Evolutionary conservation across 2,113 vertebrate species (phyloP).

Genomic region (Dipodomys stephensi): DNA sequence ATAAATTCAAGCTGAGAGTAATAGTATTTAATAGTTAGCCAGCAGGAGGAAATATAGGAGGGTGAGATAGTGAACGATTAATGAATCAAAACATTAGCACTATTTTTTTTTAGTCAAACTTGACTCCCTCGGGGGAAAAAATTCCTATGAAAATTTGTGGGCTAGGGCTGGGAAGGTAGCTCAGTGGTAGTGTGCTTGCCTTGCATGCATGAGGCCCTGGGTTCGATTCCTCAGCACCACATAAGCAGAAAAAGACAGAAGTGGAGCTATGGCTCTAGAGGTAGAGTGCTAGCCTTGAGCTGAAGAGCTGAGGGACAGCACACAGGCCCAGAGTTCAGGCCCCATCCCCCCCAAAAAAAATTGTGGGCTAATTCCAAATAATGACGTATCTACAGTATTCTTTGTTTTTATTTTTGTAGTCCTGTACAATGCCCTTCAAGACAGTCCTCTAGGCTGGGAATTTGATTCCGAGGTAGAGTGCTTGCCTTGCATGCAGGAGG

Average conservation of each 20-base stretch:
- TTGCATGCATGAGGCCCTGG: too few relatives aligned
- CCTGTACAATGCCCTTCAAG: not conserved
- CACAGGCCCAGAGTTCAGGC: too few relatives aligned
- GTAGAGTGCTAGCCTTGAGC: too few relatives aligned
- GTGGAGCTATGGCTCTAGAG: too few relatives aligned
- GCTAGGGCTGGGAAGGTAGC: too few relatives aligned
- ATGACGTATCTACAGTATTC: not conserved
- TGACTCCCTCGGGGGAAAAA: slow-evolving; percentile 50
- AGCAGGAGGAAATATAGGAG: not conserved
- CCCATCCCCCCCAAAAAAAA: not conserved
- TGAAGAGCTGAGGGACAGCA: too few relatives aligned
- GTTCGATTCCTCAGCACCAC: too few relatives aligned
- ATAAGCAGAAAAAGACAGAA: too few relatives aligned
- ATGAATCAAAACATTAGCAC: slow-evolving; percentile 57
- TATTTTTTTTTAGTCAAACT: slow-evolving; percentile 47
- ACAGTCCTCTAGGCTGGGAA: not conserved
- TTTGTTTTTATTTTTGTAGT: not conserved
- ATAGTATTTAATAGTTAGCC: not conserved
- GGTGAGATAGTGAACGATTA: not conserved
- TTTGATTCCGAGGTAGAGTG: too few relatives aligned
- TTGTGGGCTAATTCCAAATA: slow-evolving; percentile 20
- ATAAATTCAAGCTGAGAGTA: not conserved
- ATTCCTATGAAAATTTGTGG: too few relatives aligned
- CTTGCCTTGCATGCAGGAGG: too few relatives aligned
- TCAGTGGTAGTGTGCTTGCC: too few relatives aligned